Evolutionary conservation across 2,888 invertebrate species (phyloP).

Genomic region (Amiota communis): DNA sequence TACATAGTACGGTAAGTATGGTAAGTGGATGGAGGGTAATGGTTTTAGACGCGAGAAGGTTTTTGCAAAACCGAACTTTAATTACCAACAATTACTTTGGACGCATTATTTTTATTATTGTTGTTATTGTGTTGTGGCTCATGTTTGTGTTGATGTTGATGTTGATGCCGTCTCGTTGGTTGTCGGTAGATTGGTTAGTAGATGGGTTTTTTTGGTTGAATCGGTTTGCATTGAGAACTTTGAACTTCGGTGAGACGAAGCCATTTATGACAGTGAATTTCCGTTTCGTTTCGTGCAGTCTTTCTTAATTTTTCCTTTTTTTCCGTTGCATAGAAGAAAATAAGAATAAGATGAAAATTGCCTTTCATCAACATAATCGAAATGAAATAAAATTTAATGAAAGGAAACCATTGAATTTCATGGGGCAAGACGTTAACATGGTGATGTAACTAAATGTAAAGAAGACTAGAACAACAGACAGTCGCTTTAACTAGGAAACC

Average conservation of each 20-base stretch:
- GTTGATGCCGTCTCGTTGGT: not conserved
- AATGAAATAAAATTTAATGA: slow-evolving; percentile 29
- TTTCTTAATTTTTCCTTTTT: not conserved
- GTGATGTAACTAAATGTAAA: not conserved
- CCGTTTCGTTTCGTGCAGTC: not conserved
- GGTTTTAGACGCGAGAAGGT: not conserved
- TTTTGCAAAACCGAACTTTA: slow-evolving; percentile 46
- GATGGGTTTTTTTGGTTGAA: not conserved
- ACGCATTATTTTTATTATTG: slow-evolving; percentile 31
- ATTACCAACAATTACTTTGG: slow-evolving; percentile 53
- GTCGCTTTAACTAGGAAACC: not conserved
- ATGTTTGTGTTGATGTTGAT: not conserved
- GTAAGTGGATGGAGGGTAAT: not conserved
- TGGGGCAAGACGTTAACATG: not conserved
- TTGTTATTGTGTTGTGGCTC: slow-evolving; percentile 1
- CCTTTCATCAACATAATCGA: slow-evolving; percentile 1
- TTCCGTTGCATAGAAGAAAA: not conserved
- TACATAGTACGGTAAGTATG: too few relatives aligned
- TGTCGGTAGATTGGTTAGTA: not conserved
- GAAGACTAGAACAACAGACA: not conserved
- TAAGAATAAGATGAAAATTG: not conserved
- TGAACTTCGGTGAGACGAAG: not conserved
- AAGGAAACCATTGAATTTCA: slow-evolving; percentile 27
- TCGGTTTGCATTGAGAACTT: not conserved
- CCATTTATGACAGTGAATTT: slow-evolving; percentile 24